phyloP scores from a whole-genome alignment of 1,140 invertebrate species.

The Drosophila azteca region DNA sequence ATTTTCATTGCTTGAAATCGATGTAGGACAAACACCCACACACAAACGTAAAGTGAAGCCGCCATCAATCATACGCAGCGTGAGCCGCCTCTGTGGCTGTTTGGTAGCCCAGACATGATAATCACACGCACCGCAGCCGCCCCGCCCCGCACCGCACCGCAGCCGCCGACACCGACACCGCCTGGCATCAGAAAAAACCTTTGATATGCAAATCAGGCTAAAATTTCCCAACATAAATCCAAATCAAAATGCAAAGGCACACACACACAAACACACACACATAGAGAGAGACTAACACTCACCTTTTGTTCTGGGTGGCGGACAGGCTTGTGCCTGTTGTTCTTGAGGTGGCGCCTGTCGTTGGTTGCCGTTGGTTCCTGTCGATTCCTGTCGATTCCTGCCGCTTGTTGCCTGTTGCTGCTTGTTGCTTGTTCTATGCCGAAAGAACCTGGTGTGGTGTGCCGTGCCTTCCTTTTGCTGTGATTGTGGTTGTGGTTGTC shows the following conservation, averaged over 20 bases:
- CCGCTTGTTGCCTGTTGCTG: constrained; percentile 44
- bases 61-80: constrained; percentile 76
- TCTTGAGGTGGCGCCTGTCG: constrained; percentile 20
- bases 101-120: constrained; percentile 52
- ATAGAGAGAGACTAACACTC: constrained; percentile 21
- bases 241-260: constrained; percentile 49
- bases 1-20: constrained; percentile 1
- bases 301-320: constrained; percentile 38
- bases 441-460: not conserved
- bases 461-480: constrained; percentile 13
- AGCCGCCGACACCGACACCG: constrained; percentile 2
- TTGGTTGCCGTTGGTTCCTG: not conserved
- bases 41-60: constrained; percentile 18
- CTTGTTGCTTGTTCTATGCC: constrained; percentile 43
- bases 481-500: constrained; percentile 25
- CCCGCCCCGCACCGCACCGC: constrained; percentile 10
- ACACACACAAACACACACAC: not conserved
- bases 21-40: constrained; percentile 22
- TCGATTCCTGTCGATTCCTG: constrained; percentile 5
- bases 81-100: constrained; percentile 38
- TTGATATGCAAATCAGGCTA: constrained; percentile 60
- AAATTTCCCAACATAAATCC: constrained; percentile 44
- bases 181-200: constrained; percentile 40
- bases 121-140: constrained; percentile 32
- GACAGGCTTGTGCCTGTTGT: constrained; percentile 9